These are phyloP conservation scores for Drosophila bocqueti DNA, from an alignment of 1,140 invertebrate genomes.

Conservation along the genomic window DNA sequence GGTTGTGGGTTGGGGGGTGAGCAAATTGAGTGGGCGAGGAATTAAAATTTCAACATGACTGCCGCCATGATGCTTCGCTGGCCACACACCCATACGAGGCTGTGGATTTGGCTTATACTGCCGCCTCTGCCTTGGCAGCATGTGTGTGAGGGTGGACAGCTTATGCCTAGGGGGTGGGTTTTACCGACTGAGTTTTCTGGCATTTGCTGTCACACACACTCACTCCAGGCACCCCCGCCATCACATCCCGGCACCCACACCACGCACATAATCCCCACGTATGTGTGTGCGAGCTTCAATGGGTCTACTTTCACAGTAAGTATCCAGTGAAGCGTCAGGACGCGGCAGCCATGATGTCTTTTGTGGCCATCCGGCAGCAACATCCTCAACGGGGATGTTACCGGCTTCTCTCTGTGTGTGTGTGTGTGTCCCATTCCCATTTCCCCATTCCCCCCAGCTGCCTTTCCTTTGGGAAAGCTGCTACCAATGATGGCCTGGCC, in stretches of 20 bases:
- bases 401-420: slow-evolving; percentile 6
- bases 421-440: slow-evolving; percentile 13
- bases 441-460: background rate
- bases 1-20: slow-evolving; percentile 2
- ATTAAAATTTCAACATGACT: slow-evolving; percentile 83
- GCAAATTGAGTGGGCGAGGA: slow-evolving; percentile 81
- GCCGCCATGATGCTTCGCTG: slow-evolving; percentile 77
- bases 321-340: slow-evolving; percentile 81
- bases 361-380: slow-evolving; percentile 75
- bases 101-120: slow-evolving; percentile 31
- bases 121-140: background rate
- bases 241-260: slow-evolving; percentile 7
- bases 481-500: slow-evolving; percentile 42
- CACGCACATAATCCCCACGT: slow-evolving; percentile 30
- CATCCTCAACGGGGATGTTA: slow-evolving; percentile 64
- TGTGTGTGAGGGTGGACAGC: slow-evolving; percentile 35
- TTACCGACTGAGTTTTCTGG: slow-evolving; percentile 66
- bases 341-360: slow-evolving; percentile 79
- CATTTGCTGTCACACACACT: slow-evolving; percentile 73
- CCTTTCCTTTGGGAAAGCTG: slow-evolving; percentile 23
- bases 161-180: slow-evolving; percentile 61
- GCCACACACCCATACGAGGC: slow-evolving; percentile 46
- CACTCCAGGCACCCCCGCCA: slow-evolving; percentile 5
- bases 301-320: slow-evolving; percentile 79
- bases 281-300: slow-evolving; percentile 63